phyloP scores from a whole-genome alignment of 2,888 invertebrate genomes.

The Melanchra persicariae region DNA sequence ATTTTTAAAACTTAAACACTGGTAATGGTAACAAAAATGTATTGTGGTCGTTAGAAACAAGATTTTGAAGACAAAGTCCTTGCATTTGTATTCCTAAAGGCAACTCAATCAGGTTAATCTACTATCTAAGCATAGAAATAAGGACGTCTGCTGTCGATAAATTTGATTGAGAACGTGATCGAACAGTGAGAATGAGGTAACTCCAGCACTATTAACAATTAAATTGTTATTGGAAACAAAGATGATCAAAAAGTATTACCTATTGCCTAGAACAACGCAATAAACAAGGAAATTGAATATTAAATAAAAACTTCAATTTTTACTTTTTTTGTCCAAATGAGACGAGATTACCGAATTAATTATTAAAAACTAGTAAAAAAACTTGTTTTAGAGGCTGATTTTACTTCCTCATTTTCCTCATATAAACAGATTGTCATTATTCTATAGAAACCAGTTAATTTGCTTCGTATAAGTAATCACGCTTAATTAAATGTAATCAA shows the following conservation, averaged over 20 bases:
- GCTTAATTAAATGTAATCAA: conserved; percentile 50
- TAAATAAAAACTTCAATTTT: neutral
- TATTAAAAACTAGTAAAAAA: neutral
- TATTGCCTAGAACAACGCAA: no score
- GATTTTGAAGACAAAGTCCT: conserved; percentile 8
- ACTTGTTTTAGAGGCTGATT: neutral
- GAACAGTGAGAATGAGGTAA: neutral
- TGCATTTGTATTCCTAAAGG: conserved; percentile 47
- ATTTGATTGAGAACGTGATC: conserved; percentile 16
- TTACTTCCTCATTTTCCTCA: conserved; percentile 20
- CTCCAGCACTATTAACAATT: neutral
- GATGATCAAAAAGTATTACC: no score
- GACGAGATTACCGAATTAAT: neutral
- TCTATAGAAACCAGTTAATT: neutral
- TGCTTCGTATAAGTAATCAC: conserved; percentile 9
- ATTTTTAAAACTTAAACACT: neutral
- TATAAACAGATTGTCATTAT: neutral
- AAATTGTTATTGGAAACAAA: conserved; percentile 12
- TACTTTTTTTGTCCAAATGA: neutral
- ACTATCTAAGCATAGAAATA: conserved; percentile 32
- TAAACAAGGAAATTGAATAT: neutral
- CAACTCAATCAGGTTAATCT: conserved; percentile 18
- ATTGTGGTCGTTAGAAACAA: conserved; percentile 13
- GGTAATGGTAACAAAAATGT: no score
- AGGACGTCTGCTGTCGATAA: conserved; percentile 22